Percentiles rank a stretch among this genome's conserved stretches.
These are phyloP conservation scores for Knipowitschia caucasica DNA, from an alignment of 2,797 vertebrate species.

Conservation along the genomic window DNA sequence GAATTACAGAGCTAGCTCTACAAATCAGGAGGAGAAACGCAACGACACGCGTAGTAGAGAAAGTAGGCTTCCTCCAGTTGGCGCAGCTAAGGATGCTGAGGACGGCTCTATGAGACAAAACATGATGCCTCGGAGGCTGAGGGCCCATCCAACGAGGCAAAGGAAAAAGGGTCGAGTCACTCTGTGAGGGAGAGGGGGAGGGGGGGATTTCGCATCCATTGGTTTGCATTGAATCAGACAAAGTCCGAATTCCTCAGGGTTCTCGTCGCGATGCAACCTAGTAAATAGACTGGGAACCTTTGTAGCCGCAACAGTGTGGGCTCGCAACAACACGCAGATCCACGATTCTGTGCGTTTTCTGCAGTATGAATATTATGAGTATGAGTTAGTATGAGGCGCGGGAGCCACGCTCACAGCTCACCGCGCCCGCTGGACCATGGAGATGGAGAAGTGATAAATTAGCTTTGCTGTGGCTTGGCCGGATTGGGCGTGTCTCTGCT, in stretches of 20 bases:
- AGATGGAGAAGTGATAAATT: constrained; percentile 48
- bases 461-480: constrained; percentile 54
- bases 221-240: constrained; percentile 72
- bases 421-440: constrained; percentile 35
- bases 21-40: constrained; percentile 52
- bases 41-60: constrained; percentile 43
- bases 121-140: constrained; percentile 78
- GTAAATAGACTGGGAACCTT: constrained; percentile 68
- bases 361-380: too few relatives aligned
- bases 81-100: constrained; percentile 70
- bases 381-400: constrained; percentile 31
- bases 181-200: constrained; percentile 51
- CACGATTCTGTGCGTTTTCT: constrained; percentile 48
- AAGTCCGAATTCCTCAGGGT: constrained; percentile 74
- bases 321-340: constrained; percentile 47
- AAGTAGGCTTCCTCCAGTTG: constrained; percentile 51
- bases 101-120: constrained; percentile 76
- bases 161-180: constrained; percentile 81
- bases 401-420: constrained; percentile 52
- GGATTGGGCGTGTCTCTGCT: constrained; percentile 78
- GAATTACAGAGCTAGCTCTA: constrained; percentile 53
- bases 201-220: constrained; percentile 70
- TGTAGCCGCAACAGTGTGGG: constrained; percentile 42
- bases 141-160: constrained; percentile 69
- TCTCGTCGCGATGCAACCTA: constrained; percentile 64